A percentile compares a stretch with the other conserved stretches of the same genome.
These are phyloP conservation scores for Dryocosmus kuriphilus DNA, from an alignment of 2,888 invertebrate genomes.

Conservation along the genomic window DNA sequence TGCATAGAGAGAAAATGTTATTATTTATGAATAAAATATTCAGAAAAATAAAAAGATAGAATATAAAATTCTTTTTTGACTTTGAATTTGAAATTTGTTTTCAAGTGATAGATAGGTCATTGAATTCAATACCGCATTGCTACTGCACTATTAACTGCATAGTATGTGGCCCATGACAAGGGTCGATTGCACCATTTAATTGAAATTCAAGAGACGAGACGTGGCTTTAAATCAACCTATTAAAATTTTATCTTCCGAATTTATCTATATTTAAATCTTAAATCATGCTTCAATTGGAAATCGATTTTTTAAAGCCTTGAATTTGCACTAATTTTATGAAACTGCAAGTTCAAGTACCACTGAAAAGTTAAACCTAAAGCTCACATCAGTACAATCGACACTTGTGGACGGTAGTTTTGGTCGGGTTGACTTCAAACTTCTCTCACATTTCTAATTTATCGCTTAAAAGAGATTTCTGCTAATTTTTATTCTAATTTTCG, in stretches of 20 bases:
- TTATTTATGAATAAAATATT: not conserved
- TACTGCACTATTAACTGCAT: conserved; percentile 30
- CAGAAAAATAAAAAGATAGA: not conserved
- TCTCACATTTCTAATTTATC: no score
- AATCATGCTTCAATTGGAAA: not conserved
- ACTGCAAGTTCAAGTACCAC: not conserved
- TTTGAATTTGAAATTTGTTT: not conserved
- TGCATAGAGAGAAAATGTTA: no score
- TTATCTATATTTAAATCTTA: no score
- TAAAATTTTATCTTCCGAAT: not conserved
- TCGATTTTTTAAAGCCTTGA: conserved; percentile 12
- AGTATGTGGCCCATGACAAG: conserved; percentile 32
- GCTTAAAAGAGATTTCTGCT: no score
- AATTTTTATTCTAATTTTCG: no score
- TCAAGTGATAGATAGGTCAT: not conserved
- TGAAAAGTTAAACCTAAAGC: not conserved
- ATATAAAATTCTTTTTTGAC: not conserved
- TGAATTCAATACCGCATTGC: conserved; percentile 32
- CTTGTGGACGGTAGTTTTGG: not conserved
- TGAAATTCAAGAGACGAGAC: conserved; percentile 36
- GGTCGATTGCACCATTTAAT: conserved; percentile 35
- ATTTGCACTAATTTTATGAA: not conserved
- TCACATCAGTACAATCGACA: not conserved
- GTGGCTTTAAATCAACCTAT: conserved; percentile 16
- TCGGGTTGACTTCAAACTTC: not conserved